These are phyloP conservation scores for Drosophila eugracilis DNA, from an alignment of 1,140 invertebrate genomes.

Conservation along the genomic window DNA sequence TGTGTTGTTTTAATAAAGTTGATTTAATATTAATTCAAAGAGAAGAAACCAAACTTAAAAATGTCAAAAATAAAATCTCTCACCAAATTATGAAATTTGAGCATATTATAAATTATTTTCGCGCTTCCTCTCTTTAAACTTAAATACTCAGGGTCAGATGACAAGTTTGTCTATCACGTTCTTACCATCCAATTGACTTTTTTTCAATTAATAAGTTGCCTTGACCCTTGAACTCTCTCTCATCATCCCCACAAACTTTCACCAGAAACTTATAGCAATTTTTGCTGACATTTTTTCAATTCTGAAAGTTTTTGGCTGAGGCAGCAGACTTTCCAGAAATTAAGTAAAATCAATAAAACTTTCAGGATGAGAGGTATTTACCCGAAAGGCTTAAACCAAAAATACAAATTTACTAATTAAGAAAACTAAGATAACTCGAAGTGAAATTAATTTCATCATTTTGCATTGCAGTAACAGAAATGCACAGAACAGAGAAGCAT, in stretches of 20 bases:
- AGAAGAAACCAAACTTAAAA: not conserved
- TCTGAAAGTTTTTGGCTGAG: constrained; percentile 47
- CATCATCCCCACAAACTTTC: constrained; percentile 10
- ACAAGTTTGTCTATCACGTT: not conserved
- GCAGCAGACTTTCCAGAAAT: constrained; percentile 61
- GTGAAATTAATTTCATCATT: not conserved
- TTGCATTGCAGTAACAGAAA: constrained; percentile 48
- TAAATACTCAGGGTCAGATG: not conserved
- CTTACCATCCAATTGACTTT: constrained; percentile 8
- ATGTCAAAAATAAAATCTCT: too few species aligned
- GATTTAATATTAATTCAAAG: constrained; percentile 9
- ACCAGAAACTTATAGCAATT: constrained; percentile 9
- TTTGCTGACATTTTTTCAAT: constrained; percentile 34
- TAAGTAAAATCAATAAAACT: constrained; percentile 58
- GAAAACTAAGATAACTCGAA: constrained; percentile 1
- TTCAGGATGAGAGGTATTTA: not conserved
- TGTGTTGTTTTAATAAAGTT: constrained; percentile 8
- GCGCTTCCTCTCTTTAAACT: not conserved
- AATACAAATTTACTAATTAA: constrained; percentile 7
- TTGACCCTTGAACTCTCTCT: constrained; percentile 37
- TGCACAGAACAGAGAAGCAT: constrained; percentile 54
- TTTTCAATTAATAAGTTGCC: constrained; percentile 44
- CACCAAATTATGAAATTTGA: not conserved
- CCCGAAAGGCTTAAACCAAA: constrained; percentile 18
- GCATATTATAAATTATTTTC: not conserved